phyloP scores from a whole-genome alignment of 1,140 invertebrate species.

The Aphaenogaster rudis region DNA sequence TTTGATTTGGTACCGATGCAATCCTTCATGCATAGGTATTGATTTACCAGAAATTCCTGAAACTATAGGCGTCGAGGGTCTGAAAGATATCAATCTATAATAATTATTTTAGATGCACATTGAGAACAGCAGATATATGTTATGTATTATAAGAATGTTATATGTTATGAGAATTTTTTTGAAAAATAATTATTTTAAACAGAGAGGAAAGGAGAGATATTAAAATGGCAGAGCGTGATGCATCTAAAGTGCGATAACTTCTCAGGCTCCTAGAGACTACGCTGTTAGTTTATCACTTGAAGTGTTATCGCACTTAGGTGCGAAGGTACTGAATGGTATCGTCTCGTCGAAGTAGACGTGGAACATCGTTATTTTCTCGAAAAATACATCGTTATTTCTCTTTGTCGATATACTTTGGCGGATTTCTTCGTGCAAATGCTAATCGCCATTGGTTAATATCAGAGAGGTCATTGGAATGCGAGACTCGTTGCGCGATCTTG shows the following conservation, averaged over 20 bases:
- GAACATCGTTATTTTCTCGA: conserved; percentile 55
- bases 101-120: background rate
- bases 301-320: conserved; percentile 58
- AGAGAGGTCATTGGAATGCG: conserved; percentile 11
- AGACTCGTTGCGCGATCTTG: background rate
- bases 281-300: conserved; percentile 54
- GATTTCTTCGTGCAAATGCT: conserved; percentile 45
- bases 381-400: conserved; percentile 55
- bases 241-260: conserved; percentile 46
- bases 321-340: conserved; percentile 39
- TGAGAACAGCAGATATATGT: background rate
- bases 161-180: background rate
- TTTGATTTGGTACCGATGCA: background rate
- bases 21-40: background rate
- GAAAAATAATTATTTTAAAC: conserved; percentile 22
- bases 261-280: conserved; percentile 7
- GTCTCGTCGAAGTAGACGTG: conserved; percentile 42
- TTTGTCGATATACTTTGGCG: background rate
- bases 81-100: background rate
- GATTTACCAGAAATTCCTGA: background rate
- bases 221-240: conserved; percentile 25
- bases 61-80: background rate
- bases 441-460: conserved; percentile 33
- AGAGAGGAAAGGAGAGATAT: background rate
- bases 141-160: background rate